Evolutionary conservation across 2,888 invertebrate genomes (phyloP).

Genomic region (Apodemia mormo): DNA sequence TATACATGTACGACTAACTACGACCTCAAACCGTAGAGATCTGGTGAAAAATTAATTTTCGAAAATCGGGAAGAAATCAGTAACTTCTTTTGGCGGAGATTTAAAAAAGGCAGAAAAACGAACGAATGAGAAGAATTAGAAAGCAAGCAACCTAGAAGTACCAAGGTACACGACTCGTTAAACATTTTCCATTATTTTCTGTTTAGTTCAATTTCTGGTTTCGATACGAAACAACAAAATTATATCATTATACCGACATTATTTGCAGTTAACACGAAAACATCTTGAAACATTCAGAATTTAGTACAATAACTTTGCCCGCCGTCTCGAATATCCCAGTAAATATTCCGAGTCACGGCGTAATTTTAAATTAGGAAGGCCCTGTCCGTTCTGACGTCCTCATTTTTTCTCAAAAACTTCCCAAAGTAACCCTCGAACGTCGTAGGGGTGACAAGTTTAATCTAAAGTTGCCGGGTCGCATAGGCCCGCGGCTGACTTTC

Average conservation of each 20-base stretch:
- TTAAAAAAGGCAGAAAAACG: too few relatives aligned
- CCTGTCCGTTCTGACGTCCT: slow-evolving; percentile 25
- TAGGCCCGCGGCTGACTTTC: slow-evolving; percentile 54
- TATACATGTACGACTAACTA: too few relatives aligned
- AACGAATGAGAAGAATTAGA: too few relatives aligned
- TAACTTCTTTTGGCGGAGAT: too few relatives aligned
- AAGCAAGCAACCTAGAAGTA: too few relatives aligned
- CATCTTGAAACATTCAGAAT: slow-evolving; percentile 12
- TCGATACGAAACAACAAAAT: background rate
- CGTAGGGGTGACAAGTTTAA: slow-evolving; percentile 67
- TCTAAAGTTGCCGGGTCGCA: slow-evolving; percentile 67
- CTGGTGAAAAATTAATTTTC: too few relatives aligned
- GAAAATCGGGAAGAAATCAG: too few relatives aligned
- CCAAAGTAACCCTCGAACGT: slow-evolving; percentile 39
- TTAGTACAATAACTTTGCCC: slow-evolving; percentile 20
- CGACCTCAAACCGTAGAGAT: too few relatives aligned
- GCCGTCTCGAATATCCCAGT: slow-evolving; percentile 18
- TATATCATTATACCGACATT: background rate
- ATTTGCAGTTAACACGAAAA: slow-evolving; percentile 3
- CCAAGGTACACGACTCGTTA: too few relatives aligned
- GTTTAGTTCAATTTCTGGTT: background rate
- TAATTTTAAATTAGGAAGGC: slow-evolving; percentile 26
- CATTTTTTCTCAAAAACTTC: slow-evolving; percentile 41
- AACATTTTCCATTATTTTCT: too few relatives aligned
- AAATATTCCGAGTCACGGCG: slow-evolving; percentile 23